A percentile compares a stretch with the other conserved stretches of the same genome.
Conservation (phyloP, 2,797 vertebrate species). For the Lates japonicus region DNA sequence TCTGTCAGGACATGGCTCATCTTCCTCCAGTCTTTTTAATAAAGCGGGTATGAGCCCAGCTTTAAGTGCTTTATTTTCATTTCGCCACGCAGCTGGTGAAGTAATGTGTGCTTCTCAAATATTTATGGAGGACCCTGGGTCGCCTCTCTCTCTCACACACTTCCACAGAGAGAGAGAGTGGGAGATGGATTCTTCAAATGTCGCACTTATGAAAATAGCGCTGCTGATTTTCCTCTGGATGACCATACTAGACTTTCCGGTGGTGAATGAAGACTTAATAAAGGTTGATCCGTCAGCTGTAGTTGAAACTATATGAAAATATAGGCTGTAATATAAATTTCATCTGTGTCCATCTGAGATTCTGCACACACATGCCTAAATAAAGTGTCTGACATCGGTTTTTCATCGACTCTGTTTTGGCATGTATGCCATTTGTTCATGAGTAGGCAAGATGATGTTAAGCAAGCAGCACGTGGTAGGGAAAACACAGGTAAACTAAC, state of each 20-base stretch:
- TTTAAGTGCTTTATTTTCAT: constrained; percentile 80
- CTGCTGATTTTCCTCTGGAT: constrained; percentile 27
- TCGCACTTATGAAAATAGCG: constrained; percentile 38
- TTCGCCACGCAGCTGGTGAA: constrained; percentile 56
- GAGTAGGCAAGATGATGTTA: neutral
- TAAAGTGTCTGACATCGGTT: neutral
- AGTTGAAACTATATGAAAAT: constrained; percentile 3
- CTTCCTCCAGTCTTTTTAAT: constrained; percentile 72
- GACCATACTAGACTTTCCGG: neutral
- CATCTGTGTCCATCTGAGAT: neutral
- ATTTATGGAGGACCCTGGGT: constrained; percentile 72
- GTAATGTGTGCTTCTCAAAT: constrained; percentile 74
- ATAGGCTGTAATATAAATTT: neutral
- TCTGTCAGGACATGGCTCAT: constrained; percentile 56
- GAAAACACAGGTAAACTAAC: neutral
- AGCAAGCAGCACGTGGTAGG: neutral
- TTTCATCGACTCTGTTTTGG: neutral
- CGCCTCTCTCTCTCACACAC: constrained; percentile 35
- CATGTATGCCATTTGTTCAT: neutral
- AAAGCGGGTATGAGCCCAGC: constrained; percentile 61
- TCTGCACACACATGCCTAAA: neutral
- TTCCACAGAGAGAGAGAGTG: constrained; percentile 30
- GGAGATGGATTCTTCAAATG: constrained; percentile 45
- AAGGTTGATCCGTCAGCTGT: neutral
- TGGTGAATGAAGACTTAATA: constrained; percentile 5